phyloP scores from a whole-genome alignment of 2,113 vertebrate genomes.

The Natator depressus region DNA sequence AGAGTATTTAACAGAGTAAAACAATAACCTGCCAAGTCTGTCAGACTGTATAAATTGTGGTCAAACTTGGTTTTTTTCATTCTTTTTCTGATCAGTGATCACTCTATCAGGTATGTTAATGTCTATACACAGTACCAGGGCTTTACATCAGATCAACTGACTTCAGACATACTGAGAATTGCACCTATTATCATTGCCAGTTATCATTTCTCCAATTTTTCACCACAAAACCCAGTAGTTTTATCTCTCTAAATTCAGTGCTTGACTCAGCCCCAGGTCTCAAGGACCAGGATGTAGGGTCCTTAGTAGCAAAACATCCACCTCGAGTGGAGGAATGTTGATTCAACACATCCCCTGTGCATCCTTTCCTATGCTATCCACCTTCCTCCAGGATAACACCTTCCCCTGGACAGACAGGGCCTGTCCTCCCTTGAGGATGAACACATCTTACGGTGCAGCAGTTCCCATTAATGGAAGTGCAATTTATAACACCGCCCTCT shows the following conservation, averaged over 20 bases:
- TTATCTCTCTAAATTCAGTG: not conserved
- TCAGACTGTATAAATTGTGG: not conserved
- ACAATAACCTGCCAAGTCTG: no score
- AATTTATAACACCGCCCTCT: not conserved
- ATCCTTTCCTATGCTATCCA: not conserved
- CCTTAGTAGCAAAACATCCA: not conserved
- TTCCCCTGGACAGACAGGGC: not conserved
- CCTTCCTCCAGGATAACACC: not conserved
- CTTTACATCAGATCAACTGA: not conserved
- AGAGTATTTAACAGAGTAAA: fast-evolving
- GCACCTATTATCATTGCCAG: fast-evolving
- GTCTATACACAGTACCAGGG: fast-evolving
- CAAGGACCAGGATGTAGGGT: fast-evolving
- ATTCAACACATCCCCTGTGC: not conserved
- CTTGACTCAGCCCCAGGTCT: not conserved
- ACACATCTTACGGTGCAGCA: not conserved
- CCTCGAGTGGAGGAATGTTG: not conserved
- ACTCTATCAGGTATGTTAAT: not conserved
- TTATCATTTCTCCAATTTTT: not conserved
- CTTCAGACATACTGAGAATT: not conserved
- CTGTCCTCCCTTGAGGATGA: not conserved
- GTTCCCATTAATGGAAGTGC: not conserved
- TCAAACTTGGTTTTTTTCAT: not conserved
- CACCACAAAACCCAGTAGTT: not conserved
- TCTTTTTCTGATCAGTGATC: not conserved